phyloP scores from a whole-genome alignment of 2,113 vertebrate species.

The Perca fluviatilis region DNA sequence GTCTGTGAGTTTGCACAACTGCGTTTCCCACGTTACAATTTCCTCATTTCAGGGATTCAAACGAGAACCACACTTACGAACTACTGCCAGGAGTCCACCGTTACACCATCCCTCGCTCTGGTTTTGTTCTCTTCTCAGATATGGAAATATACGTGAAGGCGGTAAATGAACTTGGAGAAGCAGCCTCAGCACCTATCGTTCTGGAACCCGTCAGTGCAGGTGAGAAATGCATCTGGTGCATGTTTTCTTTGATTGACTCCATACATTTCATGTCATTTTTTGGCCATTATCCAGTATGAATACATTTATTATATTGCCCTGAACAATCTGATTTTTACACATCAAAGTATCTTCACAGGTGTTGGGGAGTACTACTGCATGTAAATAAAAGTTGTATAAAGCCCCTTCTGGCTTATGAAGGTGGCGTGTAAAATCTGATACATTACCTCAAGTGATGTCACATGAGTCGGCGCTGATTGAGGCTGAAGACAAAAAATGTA shows the following conservation, averaged over 20 bases:
- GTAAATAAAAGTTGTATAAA: not conserved
- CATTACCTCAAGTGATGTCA: not conserved
- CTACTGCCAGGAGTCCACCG: conserved; percentile 52
- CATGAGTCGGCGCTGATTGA: not conserved
- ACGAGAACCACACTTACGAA: conserved; percentile 45
- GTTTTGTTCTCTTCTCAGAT: conserved; percentile 79
- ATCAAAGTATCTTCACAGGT: not conserved
- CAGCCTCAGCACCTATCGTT: conserved; percentile 75
- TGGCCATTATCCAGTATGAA: not conserved
- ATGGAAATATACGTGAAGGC: conserved; percentile 88
- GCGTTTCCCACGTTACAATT: conserved; percentile 1
- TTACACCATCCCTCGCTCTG: conserved; percentile 83
- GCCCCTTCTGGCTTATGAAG: not conserved
- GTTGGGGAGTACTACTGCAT: not conserved
- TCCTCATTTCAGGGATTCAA: conserved; percentile 55
- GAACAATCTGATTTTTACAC: not conserved
- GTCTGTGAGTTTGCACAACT: not conserved
- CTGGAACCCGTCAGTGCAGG: conserved; percentile 88
- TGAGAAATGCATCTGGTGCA: not conserved
- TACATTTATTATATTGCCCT: not conserved
- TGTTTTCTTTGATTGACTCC: not conserved
- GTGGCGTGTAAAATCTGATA: not conserved
- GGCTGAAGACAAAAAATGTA: no score
- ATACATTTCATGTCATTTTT: not conserved
- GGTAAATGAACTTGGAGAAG: conserved; percentile 86